Percentiles rank a stretch among this genome's conserved stretches.
These are phyloP conservation scores for Chitala chitala DNA, from an alignment of 2,113 vertebrate genomes.

Conservation along the genomic window DNA sequence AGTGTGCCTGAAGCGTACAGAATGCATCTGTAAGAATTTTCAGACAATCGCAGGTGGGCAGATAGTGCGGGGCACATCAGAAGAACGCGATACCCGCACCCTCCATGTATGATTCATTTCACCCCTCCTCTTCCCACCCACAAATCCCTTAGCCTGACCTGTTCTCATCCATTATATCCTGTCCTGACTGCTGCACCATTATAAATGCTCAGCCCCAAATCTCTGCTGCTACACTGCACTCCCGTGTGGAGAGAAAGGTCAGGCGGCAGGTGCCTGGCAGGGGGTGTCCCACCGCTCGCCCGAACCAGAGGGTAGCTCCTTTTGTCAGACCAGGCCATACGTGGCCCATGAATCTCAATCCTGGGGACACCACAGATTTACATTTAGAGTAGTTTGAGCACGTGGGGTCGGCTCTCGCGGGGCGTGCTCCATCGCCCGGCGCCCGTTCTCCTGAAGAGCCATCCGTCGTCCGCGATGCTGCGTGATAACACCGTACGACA, in stretches of 20 bases:
- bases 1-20: constrained; percentile 8
- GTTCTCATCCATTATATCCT: background rate
- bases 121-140: background rate
- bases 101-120: background rate
- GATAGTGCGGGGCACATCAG: background rate
- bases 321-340: too few relatives aligned
- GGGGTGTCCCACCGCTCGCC: background rate
- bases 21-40: background rate
- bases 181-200: background rate
- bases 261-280: background rate
- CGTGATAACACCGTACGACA: too few relatives aligned
- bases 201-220: background rate
- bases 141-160: background rate
- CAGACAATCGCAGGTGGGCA: constrained; percentile 6
- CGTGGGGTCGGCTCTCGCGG: too few relatives aligned
- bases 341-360: constrained; percentile 6
- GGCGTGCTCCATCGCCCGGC: too few relatives aligned
- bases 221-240: background rate
- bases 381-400: constrained; percentile 13
- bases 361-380: background rate
- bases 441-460: too few relatives aligned
- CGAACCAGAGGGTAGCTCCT: too few relatives aligned
- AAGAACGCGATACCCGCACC: background rate
- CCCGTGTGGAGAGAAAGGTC: background rate
- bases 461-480: too few relatives aligned